Conservation (phyloP, 2,888 invertebrate genomes). For the Cephus rjabovi region DNA sequence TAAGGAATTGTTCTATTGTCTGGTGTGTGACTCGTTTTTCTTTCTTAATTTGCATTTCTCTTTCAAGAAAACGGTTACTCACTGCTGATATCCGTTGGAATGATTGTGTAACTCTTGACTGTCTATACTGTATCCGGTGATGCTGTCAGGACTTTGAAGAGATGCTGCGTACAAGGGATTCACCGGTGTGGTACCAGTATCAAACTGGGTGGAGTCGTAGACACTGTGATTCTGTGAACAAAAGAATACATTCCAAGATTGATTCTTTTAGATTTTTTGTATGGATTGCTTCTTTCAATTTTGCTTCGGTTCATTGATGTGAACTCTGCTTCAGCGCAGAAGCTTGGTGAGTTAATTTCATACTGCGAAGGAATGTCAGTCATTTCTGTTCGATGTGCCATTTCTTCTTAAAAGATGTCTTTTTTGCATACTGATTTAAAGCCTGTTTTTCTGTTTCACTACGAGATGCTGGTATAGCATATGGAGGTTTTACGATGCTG, state of each 20-base stretch:
- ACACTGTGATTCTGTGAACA: constrained; percentile 76
- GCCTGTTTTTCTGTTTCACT: background rate
- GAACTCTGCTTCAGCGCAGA: background rate
- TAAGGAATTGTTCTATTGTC: background rate
- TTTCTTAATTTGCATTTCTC: constrained; percentile 8
- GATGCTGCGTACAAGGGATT: constrained; percentile 78
- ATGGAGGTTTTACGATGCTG: background rate
- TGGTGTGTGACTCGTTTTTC: background rate
- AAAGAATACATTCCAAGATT: constrained; percentile 28
- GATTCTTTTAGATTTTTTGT: background rate
- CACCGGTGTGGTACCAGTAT: constrained; percentile 74
- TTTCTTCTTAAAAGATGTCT: background rate
- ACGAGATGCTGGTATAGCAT: background rate
- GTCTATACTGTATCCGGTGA: constrained; percentile 72
- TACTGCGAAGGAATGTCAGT: background rate
- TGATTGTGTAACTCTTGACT: constrained; percentile 58
- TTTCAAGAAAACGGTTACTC: constrained; percentile 31
- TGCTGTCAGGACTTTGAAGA: constrained; percentile 79
- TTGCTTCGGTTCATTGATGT: background rate
- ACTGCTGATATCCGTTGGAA: constrained; percentile 62
- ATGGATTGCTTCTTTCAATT: background rate
- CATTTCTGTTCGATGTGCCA: background rate
- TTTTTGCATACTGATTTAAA: background rate
- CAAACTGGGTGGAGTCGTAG: constrained; percentile 80
- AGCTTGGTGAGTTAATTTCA: background rate